Percentiles rank a stretch among this genome's conserved stretches.
Conservation (phyloP, 2,113 vertebrate genomes). For the Protobothrops flavoviridis region DNA sequence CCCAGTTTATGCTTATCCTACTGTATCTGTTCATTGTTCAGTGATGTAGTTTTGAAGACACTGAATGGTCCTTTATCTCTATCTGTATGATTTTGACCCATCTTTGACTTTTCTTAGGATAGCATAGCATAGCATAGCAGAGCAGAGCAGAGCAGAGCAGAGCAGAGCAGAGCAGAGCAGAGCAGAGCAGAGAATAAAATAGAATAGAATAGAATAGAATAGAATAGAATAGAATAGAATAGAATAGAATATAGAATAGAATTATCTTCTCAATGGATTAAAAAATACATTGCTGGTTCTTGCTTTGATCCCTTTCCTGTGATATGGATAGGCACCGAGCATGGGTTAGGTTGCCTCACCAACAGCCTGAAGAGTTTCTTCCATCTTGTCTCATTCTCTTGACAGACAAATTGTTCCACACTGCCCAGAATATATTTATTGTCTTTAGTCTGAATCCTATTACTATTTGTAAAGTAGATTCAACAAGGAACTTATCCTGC, state of each 20-base stretch:
- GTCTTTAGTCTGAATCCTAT: background rate
- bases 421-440: background rate
- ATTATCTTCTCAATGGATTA: background rate
- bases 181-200: background rate
- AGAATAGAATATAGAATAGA: no score
- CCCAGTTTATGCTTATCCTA: background rate
- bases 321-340: background rate
- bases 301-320: background rate
- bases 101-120: background rate
- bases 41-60: background rate
- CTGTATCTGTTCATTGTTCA: background rate
- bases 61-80: background rate
- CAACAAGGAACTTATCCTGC: background rate
- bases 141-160: fast-evolving
- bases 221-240: no score
- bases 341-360: background rate
- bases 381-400: background rate
- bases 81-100: background rate
- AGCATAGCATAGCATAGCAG: background rate
- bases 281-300: background rate
- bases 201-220: no score
- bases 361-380: background rate
- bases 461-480: background rate
- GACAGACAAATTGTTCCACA: background rate
- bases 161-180: no score